phyloP scores from a whole-genome alignment of 2,888 invertebrate species.

The Pyrochroa serraticornis region DNA sequence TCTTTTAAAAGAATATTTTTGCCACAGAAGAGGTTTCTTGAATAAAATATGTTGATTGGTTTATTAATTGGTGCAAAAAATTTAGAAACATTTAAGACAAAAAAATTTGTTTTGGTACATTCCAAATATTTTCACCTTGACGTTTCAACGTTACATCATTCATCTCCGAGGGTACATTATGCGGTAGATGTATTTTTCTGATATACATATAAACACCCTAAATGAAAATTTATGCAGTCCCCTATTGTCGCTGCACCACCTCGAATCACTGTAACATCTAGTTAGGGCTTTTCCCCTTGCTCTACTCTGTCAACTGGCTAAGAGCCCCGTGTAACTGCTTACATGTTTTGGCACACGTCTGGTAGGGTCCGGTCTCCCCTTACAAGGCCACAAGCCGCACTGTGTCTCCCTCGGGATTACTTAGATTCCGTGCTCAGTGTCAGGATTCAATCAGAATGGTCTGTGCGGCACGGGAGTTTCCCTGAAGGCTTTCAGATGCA shows the following conservation, averaged over 20 bases:
- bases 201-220: neutral
- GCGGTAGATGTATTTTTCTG: too few species aligned
- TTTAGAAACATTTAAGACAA: too few species aligned
- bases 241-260: neutral
- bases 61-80: too few species aligned
- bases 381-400: conserved; percentile 22
- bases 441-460: conserved; percentile 49
- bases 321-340: conserved; percentile 22
- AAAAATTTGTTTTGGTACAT: too few species aligned
- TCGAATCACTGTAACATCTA: conserved; percentile 12
- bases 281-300: conserved; percentile 8
- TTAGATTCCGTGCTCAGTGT: conserved; percentile 48
- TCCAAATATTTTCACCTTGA: too few species aligned
- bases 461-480: conserved; percentile 22
- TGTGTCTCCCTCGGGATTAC: conserved; percentile 43
- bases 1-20: too few species aligned
- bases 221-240: conserved; percentile 11
- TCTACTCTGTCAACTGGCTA: conserved; percentile 16
- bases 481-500: conserved; percentile 26
- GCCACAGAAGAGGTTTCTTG: too few species aligned
- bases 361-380: conserved; percentile 20
- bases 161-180: too few species aligned
- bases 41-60: too few species aligned
- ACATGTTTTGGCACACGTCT: conserved; percentile 28
- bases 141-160: too few species aligned